Evolutionary conservation across 92 coral and sea anemone species (phyloP), one percentile per base, ranked within the genome.

Genomic region (Pocillopora meandrina): DNA sequence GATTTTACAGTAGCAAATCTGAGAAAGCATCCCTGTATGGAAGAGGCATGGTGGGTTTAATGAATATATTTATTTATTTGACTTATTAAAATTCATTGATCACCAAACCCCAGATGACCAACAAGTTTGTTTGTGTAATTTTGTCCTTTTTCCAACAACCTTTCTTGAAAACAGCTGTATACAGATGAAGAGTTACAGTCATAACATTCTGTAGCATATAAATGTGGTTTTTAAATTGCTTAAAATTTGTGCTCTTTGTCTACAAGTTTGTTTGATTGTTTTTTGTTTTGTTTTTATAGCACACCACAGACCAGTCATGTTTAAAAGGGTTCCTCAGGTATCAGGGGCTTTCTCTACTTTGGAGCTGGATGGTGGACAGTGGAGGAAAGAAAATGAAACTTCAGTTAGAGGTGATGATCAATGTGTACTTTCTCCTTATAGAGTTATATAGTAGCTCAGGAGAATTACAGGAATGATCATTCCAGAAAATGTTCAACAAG

Each of bases 351-450:
- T 93, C 98, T 1, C 83, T 97, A 18, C 66, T 97, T 23, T 97
- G 99, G 99, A 97, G 99, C 57, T 97, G 99, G 99, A 97, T 97
- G 99, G 93, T 97, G 64, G 99, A 97, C 84, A 97, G 95, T 74
- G 98, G 99, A 71, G 94, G 90, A 52, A 97, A 95, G 61, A 90
- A 72, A 15, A 85, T 84, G 12, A 93, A 87, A 65, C 88, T 97
- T n/a, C 95, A 92, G 80, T 82, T 77, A 69, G 95, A 93, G 97
- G 99, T 97, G 70, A 20, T 42, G 49, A 62, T 85, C 56, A 35
- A 20, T 42, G 12, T 59, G 59, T 20, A 61, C 21, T 21, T 19
- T 17, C 71, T 59, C 58, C 49, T 63, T 19, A 2, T 35, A 77
- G 31, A 33, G 60, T 61, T 33, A 77, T 4, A 13, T 14, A 56